These are phyloP conservation scores for Nasonia longicornis DNA, from an alignment of 1,140 invertebrate species.

Conservation along the genomic window DNA sequence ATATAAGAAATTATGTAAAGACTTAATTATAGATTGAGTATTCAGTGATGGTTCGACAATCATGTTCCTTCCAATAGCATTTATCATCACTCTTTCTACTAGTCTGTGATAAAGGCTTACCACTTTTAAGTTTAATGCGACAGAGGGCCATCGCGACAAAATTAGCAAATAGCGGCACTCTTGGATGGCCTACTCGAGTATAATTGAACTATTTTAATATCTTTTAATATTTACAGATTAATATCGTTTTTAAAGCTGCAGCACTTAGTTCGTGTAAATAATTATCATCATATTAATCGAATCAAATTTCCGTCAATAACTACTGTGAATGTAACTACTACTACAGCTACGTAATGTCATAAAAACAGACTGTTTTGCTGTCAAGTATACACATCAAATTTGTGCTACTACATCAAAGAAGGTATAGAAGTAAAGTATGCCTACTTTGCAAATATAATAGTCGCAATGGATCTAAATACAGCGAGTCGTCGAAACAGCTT, in stretches of 20 bases:
- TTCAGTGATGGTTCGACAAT: constrained; percentile 39
- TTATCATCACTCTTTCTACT: not conserved
- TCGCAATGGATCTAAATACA: constrained; percentile 32
- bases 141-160: not conserved
- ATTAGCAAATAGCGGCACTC: not conserved
- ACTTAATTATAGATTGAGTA: constrained; percentile 27
- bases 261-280: not conserved
- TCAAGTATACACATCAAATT: constrained; percentile 4
- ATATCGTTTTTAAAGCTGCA: constrained; percentile 20
- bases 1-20: constrained; percentile 14
- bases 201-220: constrained; percentile 5
- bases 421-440: not conserved
- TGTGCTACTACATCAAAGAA: not conserved
- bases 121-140: constrained; percentile 7
- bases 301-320: not conserved
- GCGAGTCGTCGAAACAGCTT: constrained; percentile 18
- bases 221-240: constrained; percentile 25
- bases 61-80: constrained; percentile 42
- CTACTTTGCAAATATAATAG: constrained; percentile 30
- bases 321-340: constrained; percentile 10
- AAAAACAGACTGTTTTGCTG: constrained; percentile 10
- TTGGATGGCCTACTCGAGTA: not conserved
- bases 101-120: constrained; percentile 34
- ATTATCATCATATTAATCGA: not conserved
- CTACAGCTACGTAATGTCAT: constrained; percentile 22